A percentile compares a stretch with the other conserved stretches of the same genome.
Conservation (phyloP, 2,888 invertebrate genomes). For the Uropetala carovei region DNA sequence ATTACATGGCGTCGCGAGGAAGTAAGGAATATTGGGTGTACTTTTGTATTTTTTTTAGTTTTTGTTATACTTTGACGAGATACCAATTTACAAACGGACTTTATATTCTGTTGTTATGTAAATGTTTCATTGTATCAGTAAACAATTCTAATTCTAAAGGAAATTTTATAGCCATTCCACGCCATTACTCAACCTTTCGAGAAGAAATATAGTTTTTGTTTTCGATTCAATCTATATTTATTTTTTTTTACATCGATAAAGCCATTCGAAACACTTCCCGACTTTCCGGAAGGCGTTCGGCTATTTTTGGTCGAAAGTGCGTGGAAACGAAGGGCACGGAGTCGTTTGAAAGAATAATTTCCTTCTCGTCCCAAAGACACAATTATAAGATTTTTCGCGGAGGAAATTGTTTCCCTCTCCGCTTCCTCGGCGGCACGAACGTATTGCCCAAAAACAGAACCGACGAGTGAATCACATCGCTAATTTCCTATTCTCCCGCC, state of each 20-base stretch:
- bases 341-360: slow-evolving; percentile 34
- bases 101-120: too few species aligned
- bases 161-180: too few species aligned
- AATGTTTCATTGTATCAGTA: too few species aligned
- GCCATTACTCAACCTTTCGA: too few species aligned
- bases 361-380: slow-evolving; percentile 23
- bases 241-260: neutral
- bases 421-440: neutral
- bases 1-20: too few species aligned
- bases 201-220: too few species aligned
- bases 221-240: too few species aligned
- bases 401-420: slow-evolving; percentile 47
- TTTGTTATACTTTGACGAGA: too few species aligned
- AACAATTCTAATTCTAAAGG: too few species aligned
- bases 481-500: neutral
- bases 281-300: neutral
- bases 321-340: neutral
- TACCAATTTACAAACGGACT: too few species aligned
- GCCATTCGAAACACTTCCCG: neutral
- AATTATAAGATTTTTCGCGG: slow-evolving; percentile 6
- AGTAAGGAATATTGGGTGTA: too few species aligned
- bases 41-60: too few species aligned
- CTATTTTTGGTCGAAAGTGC: neutral
- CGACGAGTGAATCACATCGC: neutral
- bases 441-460: neutral